Conservation (phyloP, 2,113 vertebrate genomes). For the Cepphus grylle region DNA sequence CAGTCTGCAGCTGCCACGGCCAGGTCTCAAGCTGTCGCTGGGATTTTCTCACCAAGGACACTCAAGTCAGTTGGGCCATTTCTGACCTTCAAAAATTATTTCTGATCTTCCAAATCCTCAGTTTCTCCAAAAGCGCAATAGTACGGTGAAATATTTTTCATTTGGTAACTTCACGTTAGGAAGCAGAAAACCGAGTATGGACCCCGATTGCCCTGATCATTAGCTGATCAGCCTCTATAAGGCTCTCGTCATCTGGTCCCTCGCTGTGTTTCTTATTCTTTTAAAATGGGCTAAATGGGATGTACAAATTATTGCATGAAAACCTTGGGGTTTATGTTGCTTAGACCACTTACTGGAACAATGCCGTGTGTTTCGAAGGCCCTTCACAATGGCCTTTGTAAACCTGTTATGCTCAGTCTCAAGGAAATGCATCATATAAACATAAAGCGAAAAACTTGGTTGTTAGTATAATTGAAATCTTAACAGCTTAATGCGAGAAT, state of each 20-base stretch:
- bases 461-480: not conserved
- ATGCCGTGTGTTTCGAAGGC: not conserved
- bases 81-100: not conserved
- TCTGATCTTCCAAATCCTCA: not conserved
- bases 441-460: not conserved
- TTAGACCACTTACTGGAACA: not conserved
- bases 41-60: not conserved
- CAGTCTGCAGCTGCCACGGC: not conserved
- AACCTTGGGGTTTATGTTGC: not conserved
- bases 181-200: not conserved
- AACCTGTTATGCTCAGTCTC: not conserved
- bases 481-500: not conserved
- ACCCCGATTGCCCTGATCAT: not conserved
- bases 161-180: too few relatives aligned
- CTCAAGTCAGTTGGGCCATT: not conserved
- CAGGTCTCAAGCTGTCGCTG: not conserved
- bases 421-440: not conserved
- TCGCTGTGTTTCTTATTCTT: not conserved
- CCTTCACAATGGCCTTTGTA: not conserved
- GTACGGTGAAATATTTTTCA: rapidly evolving
- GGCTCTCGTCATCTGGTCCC: not conserved
- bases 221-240: not conserved
- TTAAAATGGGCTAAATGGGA: not conserved
- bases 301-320: not conserved
- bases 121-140: not conserved